Conservation (phyloP, 2,797 vertebrate species). For the Champsocephalus esox region DNA sequence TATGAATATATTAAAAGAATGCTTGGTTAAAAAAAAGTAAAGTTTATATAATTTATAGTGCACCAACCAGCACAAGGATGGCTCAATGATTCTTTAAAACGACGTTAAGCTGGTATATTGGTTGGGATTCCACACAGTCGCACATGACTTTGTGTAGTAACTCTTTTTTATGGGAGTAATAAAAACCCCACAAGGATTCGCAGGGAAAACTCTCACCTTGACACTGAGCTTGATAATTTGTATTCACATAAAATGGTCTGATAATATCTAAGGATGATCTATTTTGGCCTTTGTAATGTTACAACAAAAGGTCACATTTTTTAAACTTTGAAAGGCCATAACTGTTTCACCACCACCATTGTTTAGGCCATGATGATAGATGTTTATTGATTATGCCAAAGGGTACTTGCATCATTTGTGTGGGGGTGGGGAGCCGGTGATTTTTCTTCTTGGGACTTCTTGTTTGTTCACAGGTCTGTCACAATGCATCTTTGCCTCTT, state of each 20-base stretch:
- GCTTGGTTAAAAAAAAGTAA: neutral
- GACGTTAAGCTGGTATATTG: neutral
- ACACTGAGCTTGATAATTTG: slow-evolving; percentile 33
- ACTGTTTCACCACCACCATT: slow-evolving; percentile 11
- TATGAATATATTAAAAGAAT: neutral
- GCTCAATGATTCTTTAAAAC: neutral
- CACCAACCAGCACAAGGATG: neutral
- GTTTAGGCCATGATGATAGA: slow-evolving; percentile 38
- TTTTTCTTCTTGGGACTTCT: slow-evolving; percentile 25
- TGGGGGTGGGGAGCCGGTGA: neutral
- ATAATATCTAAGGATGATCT: slow-evolving; percentile 46
- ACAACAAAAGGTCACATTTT: slow-evolving; percentile 61
- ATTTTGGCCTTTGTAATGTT: slow-evolving; percentile 49
- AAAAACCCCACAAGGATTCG: slow-evolving; percentile 32
- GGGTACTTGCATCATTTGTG: slow-evolving; percentile 30
- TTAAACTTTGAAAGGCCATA: slow-evolving; percentile 43
- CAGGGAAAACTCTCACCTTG: slow-evolving; percentile 39
- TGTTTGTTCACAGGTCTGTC: slow-evolving; percentile 24
- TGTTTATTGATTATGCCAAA: slow-evolving; percentile 53
- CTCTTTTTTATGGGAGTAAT: slow-evolving; percentile 27
- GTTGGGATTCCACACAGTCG: slow-evolving; percentile 3
- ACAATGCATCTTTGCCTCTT: neutral
- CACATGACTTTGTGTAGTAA: slow-evolving; percentile 13
- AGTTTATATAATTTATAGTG: neutral
- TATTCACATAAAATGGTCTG: slow-evolving; percentile 24